Base-by-base conservation (phyloP, 2,113 vertebrate genomes). In the Anhinga rufa region DNA sequence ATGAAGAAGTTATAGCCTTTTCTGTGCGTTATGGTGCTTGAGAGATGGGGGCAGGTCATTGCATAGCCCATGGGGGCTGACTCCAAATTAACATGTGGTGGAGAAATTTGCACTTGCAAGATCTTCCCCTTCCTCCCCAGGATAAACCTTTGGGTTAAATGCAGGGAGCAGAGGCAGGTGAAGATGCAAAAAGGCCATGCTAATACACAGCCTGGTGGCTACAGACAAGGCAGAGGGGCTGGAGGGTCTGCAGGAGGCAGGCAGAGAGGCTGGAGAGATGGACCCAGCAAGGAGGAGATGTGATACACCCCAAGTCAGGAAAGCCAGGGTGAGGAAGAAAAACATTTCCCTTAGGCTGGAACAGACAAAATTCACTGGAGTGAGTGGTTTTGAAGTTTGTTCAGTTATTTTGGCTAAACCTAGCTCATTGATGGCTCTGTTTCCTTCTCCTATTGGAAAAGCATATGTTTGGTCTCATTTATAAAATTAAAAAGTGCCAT, bases 371-470 rank as follows among this genome's bases (percentile, higher is more conserved):
- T 57, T 82, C 49, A 31, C 58, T 44, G 31, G 38, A 20, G 29
- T 62, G 49, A 61, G 77, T 7, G 14, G n/a, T 78, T 95, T 58
- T 80, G 86, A 74, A 49, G 36, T 69, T 61, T 82, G 21, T 62
- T 87, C 32, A 14, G 71, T 62, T 88, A 38, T 74, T 93, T 91
- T 89, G 86, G 70, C 51, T 76, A 49, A 86, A 48, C 10, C 24
- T 60, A 40, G 52, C 57, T 88, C 83, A 20, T 5, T 86, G 90
- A 82, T 91, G 86, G 65, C 65, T 96, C 80, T 64, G 5, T 89
- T 96, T 84, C 61, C 65, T 78, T 72, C 48, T 61, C 77, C 57
- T 32, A 3, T 2, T 54, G 60, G 88, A 84, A 95, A 91, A 92
- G 3, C 64, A 46, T 57, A 60, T 86, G 77, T 61, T 88, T 49